These are phyloP conservation scores for Alethe diademata DNA, from an alignment of 2,113 vertebrate genomes.

Conservation along the genomic window DNA sequence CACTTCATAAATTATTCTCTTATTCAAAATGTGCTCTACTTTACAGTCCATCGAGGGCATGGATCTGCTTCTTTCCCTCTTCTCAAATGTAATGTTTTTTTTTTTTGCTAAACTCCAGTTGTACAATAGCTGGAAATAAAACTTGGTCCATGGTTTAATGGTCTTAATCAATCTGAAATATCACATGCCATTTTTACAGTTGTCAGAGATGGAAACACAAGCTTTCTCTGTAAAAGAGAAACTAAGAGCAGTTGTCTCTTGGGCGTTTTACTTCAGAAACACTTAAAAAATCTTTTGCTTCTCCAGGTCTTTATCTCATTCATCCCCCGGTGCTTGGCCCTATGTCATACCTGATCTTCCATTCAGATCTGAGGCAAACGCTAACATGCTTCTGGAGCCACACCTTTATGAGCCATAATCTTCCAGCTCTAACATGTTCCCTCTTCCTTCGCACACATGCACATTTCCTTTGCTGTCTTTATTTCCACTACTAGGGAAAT, in stretches of 20 bases:
- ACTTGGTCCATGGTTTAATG: neutral
- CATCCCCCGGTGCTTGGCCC: no score
- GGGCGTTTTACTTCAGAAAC: neutral
- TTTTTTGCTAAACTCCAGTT: neutral
- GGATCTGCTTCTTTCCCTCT: neutral
- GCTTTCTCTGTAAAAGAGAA: neutral
- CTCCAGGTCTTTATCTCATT: neutral
- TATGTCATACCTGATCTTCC: no score
- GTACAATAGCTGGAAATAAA: neutral
- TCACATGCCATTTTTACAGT: neutral
- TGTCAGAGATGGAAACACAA: neutral
- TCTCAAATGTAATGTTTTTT: neutral
- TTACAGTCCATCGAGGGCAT: neutral
- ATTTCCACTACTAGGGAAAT: neutral
- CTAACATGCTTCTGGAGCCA: neutral
- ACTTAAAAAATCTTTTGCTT: neutral
- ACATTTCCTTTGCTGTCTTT: neutral
- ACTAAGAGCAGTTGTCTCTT: neutral
- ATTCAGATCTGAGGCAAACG: neutral
- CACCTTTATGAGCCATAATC: neutral
- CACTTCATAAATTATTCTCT: neutral
- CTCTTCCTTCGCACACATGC: rapidly evolving
- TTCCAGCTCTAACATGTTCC: neutral
- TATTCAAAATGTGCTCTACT: neutral
- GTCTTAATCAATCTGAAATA: neutral